Conservation (phyloP, 2,888 invertebrate genomes). For the Julus scandinavius region DNA sequence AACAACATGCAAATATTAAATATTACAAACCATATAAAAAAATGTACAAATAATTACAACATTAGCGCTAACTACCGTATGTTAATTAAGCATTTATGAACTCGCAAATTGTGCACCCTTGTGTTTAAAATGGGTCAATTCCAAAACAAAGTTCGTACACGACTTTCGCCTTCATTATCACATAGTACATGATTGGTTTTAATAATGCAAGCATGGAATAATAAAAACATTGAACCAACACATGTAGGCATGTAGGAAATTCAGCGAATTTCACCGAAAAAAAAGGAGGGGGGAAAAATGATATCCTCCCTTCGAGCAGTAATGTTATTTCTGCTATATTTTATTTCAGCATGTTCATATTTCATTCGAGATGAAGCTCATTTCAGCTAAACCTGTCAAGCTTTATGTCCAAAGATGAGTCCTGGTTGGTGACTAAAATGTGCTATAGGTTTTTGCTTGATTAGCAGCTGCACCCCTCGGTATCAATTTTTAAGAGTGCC, state of each 20-base stretch:
- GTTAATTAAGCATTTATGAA: too few species aligned
- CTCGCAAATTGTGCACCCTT: too few species aligned
- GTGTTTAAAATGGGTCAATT: too few species aligned
- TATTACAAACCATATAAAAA: too few species aligned
- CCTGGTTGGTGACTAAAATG: constrained; percentile 11
- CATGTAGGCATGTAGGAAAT: background rate
- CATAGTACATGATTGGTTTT: background rate
- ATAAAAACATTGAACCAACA: background rate
- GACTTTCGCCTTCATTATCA: background rate
- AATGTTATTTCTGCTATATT: background rate
- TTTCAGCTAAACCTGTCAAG: constrained; percentile 38
- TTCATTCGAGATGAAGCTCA: constrained; percentile 1
- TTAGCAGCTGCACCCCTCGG: constrained; percentile 34
- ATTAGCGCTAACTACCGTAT: too few species aligned
- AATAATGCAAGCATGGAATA: background rate
- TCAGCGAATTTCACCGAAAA: background rate
- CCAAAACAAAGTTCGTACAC: too few species aligned
- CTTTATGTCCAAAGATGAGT: constrained; percentile 2
- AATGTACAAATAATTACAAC: too few species aligned
- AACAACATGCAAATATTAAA: too few species aligned
- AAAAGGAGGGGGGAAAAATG: background rate
- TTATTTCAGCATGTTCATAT: constrained; percentile 26
- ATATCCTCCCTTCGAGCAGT: background rate
- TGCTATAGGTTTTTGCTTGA: constrained; percentile 17
- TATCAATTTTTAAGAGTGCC: constrained; percentile 32